Percentiles rank a stretch among this genome's conserved stretches.
Evolutionary conservation across 1,140 invertebrate species (phyloP).

Genomic region (Zaprionus capensis): DNA sequence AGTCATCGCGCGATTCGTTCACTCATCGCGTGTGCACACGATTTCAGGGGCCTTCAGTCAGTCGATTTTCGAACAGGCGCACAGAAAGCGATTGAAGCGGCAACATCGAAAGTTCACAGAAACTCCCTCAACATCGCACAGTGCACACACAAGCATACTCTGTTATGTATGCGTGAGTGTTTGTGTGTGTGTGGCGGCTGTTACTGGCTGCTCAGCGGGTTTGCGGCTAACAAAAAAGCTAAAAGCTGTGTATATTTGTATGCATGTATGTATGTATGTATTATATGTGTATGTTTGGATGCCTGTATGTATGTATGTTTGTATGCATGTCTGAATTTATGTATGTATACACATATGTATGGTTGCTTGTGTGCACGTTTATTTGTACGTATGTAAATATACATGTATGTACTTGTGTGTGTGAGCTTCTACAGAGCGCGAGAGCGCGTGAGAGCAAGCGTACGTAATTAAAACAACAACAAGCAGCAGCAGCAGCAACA

Average conservation of each 20-base stretch:
- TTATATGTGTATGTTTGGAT: too few relatives aligned
- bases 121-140: constrained; percentile 48
- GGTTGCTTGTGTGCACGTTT: neutral
- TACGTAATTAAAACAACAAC: neutral
- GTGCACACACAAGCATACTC: neutral
- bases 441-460: neutral
- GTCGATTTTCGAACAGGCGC: constrained; percentile 77
- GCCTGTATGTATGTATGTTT: neutral
- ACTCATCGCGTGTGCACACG: constrained; percentile 52
- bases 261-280: neutral
- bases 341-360: too few relatives aligned
- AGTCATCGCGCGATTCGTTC: constrained; percentile 19
- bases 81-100: constrained; percentile 46
- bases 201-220: constrained; percentile 22
- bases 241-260: constrained; percentile 6
- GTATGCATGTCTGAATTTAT: neutral
- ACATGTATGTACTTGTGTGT: too few relatives aligned
- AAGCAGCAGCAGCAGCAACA: neutral
- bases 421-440: too few relatives aligned
- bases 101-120: constrained; percentile 13
- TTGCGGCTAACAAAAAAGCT: constrained; percentile 31
- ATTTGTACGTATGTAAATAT: too few relatives aligned
- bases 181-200: constrained; percentile 2
- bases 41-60: constrained; percentile 82
- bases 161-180: neutral